A percentile compares a stretch with the other conserved stretches of the same genome.
Conservation (phyloP, 2,113 vertebrate species). For the Passer montanus region DNA sequence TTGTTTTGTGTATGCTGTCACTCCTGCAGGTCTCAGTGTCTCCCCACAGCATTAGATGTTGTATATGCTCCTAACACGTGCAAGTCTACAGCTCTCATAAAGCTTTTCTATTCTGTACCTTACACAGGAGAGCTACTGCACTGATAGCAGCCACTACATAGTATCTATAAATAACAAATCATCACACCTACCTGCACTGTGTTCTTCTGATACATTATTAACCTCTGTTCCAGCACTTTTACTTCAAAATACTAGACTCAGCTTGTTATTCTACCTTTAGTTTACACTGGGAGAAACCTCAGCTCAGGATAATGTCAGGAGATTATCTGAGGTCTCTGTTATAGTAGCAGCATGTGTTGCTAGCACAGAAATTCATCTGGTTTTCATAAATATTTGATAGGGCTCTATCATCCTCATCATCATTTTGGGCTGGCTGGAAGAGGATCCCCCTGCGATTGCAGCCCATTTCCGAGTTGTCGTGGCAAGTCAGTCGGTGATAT, state of each 20-base stretch:
- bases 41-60: no score
- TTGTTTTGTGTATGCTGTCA: not conserved
- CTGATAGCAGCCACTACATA: not conserved
- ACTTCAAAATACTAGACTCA: not conserved
- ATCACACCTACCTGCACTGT: not conserved
- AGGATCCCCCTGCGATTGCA: not conserved
- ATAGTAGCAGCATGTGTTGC: constrained; percentile 29
- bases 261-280: not conserved
- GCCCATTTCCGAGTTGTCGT: constrained; percentile 42
- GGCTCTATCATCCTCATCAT: constrained; percentile 9
- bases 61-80: accelerated
- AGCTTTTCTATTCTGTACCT: not conserved
- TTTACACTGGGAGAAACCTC: constrained; percentile 27
- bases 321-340: constrained; percentile 68
- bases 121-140: not conserved
- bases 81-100: not conserved
- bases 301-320: constrained; percentile 59
- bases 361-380: constrained; percentile 44
- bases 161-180: not conserved
- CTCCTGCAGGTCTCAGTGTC: not conserved
- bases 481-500: constrained; percentile 67
- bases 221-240: not conserved
- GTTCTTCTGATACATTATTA: not conserved
- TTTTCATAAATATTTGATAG: constrained; percentile 73
- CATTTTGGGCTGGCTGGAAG: not conserved